Evolutionary conservation across 2,888 invertebrate species (phyloP), one percentile per base, ranked within the genome.

Genomic region (Mycalesis mineus): DNA sequence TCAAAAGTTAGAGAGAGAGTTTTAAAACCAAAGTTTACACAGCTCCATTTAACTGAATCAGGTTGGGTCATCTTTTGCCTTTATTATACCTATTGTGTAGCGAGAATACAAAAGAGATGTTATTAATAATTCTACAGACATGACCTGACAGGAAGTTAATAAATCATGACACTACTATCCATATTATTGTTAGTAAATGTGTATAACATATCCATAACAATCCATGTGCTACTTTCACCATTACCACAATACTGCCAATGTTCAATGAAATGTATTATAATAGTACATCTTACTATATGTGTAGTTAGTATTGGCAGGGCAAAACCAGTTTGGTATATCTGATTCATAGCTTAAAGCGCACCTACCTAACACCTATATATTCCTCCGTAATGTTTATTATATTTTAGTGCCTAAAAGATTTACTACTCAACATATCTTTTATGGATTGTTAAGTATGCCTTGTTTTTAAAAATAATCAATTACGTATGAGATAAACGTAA

Each of bases 251-350:
- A 64, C 68, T 70, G 69, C 69, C 72, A 73, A 63, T 67, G 61
- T 61, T 63, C 64, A 65, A 61, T 66, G 53, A 65, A 67, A 71
- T 71, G 67, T 71, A 69, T 68, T 68, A 22, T 22, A 4, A 5
- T 22, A 22, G 2, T 22, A 4, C 22, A 22, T 22, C 2, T 22
- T 4, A 5, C 3, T 22, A 22, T 2, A 22, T 22, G 5, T 5
- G 3, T 73, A 67, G 15, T 42, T 39, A 42, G 45, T 55, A 48
- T 70, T 67, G 63, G 66, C 67, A 58, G 67, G 69, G 61, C 73
- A 77, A 74, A 87, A 85, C 83, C 76, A 68, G 84, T 86, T 83
- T 72, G 68, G 57, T 75, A 73, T 70, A 71, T 73, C 67, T 80
- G 78, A 83, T 65, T 84, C 78, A 83, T 75, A 71, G 73, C 73